A percentile compares a stretch with the other conserved stretches of the same genome.
These are phyloP conservation scores for Tenthredo mesomela DNA, from an alignment of 2,888 invertebrate species.

Conservation along the genomic window DNA sequence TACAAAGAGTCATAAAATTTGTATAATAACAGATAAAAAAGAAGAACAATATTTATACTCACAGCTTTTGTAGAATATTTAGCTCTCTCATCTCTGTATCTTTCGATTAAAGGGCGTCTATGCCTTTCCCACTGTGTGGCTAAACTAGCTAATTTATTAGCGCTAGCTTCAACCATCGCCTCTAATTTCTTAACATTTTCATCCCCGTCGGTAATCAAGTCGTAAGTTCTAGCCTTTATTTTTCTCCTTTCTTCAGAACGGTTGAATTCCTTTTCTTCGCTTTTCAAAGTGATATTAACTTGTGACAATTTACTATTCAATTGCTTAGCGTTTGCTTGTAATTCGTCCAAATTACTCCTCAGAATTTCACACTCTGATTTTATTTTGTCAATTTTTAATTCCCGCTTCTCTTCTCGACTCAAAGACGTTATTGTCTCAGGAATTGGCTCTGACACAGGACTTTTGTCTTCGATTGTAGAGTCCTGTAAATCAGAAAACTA, in stretches of 20 bases:
- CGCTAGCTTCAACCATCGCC: slow-evolving; percentile 81
- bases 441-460: slow-evolving; percentile 51
- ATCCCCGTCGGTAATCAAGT: slow-evolving; percentile 84
- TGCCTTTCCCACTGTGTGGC: slow-evolving; percentile 88
- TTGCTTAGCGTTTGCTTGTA: slow-evolving; percentile 72
- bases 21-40: neutral
- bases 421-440: slow-evolving; percentile 47
- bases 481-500: neutral
- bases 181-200: slow-evolving; percentile 82
- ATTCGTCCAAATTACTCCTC: slow-evolving; percentile 69
- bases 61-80: slow-evolving; percentile 78
- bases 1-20: neutral
- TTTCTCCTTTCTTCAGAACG: slow-evolving; percentile 77
- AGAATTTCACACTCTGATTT: slow-evolving; percentile 73
- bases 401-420: slow-evolving; percentile 64
- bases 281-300: slow-evolving; percentile 66
- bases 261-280: slow-evolving; percentile 77
- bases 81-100: slow-evolving; percentile 79
- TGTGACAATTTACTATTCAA: slow-evolving; percentile 69
- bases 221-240: slow-evolving; percentile 82
- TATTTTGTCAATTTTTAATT: slow-evolving; percentile 73
- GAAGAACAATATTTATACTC: slow-evolving; percentile 60
- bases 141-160: slow-evolving; percentile 82
- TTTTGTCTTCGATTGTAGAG: slow-evolving; percentile 45
- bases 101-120: slow-evolving; percentile 83